Base-by-base conservation (phyloP, 2,113 vertebrate species). In the Turnix velox region DNA sequence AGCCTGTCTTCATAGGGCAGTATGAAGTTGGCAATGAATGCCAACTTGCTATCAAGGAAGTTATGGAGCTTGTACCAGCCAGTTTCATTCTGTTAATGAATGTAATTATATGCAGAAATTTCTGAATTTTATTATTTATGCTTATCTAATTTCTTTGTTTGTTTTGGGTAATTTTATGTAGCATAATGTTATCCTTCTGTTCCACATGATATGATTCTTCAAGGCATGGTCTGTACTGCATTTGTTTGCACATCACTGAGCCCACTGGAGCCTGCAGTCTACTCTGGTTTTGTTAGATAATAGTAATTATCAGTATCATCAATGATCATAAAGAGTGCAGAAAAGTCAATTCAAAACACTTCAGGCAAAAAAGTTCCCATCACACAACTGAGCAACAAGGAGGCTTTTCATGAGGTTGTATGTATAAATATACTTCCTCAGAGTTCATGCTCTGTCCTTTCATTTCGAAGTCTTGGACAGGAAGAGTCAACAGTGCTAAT, bases 341-440 rank as follows among this genome's bases (percentile, higher is more conserved):
- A 23, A 66, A 90, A 76, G 22, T 45, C 37, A 48, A n/a, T n/a
- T 66, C 10, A 23, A 82, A 85, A 31, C 11, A 18, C 12, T 23
- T 49, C 4, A n/a, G 33, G 40, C 1, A n/a, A 51, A 66, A 35
- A 62, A 46, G 25, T 7, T 0, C 2, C 4, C n/a, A 48, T 33
- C 4, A 4, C 30, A 59, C 5, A 65, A 18, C 9, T 54, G 9
- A 40, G 31, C 17, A 46, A 49, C 5, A 76, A 54, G 49, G 39
- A 39, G 30, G 9, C n/a, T 91, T 92, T 69, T 54, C 51, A 66
- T 30, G 31, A 68, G 15, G 17, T 14, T 39, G 37, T 66, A 42
- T 73, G 74, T 48, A 59, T 22, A 88, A 77, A 85, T 54, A 66
- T 14, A 7, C 12, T 79, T 23, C 46, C 89, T 22, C 15, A 61